phyloP scores from a whole-genome alignment of 2,113 vertebrate species.

The Glaucidium brasilianum region DNA sequence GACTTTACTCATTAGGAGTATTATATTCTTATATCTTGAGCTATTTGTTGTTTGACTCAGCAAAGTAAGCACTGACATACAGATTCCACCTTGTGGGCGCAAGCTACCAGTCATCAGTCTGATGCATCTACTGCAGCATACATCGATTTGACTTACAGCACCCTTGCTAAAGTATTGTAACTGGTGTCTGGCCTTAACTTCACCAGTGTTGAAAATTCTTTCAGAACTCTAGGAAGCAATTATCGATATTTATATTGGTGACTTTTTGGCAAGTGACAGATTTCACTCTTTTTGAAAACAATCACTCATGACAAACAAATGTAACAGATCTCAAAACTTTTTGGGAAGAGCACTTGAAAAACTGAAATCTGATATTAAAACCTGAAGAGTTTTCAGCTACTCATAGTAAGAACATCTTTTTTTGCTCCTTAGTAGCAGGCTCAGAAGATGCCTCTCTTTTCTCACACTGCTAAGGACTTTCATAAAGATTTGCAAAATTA shows the following conservation, averaged over 20 bases:
- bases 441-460: not conserved
- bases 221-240: not conserved
- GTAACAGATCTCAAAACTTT: not conserved
- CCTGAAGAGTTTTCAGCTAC: not conserved
- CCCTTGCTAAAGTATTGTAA: not conserved
- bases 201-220: not conserved
- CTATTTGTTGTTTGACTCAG: not conserved
- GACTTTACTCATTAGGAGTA: not conserved
- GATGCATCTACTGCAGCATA: not conserved
- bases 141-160: not conserved
- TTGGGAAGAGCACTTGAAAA: not conserved
- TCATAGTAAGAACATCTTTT: not conserved
- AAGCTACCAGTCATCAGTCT: not conserved
- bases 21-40: not conserved
- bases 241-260: not conserved
- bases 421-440: not conserved
- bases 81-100: not conserved
- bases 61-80: not conserved
- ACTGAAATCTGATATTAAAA: not conserved
- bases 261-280: not conserved
- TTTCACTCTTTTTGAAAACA: not conserved
- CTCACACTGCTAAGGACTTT: not conserved
- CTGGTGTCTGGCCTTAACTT: not conserved
- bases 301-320: not conserved
- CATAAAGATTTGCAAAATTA: not conserved